These are phyloP conservation scores for Megaustenia siamemsis DNA, from an alignment of 2,888 invertebrate genomes.

Conservation along the genomic window DNA sequence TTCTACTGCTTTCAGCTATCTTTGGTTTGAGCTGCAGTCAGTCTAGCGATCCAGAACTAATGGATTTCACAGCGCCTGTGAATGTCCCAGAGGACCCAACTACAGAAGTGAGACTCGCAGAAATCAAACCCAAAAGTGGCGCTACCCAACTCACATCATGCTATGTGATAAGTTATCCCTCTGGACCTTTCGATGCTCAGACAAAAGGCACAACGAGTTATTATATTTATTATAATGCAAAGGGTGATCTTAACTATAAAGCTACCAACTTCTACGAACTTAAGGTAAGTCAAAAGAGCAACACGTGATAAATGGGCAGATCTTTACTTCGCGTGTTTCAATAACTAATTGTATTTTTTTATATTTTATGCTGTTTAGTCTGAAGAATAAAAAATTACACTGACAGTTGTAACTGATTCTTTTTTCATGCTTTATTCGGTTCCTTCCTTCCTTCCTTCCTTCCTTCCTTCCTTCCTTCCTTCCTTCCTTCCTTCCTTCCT, in stretches of 20 bases:
- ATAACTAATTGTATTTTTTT: no score
- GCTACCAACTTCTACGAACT: constrained; percentile 13
- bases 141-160: background rate
- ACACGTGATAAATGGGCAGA: no score
- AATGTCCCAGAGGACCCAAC: constrained; percentile 25
- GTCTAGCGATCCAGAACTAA: background rate
- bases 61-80: background rate
- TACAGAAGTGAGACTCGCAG: background rate
- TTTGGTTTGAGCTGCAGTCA: no score
- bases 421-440: no score
- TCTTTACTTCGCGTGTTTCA: no score
- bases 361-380: no score
- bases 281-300: constrained; percentile 7
- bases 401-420: no score
- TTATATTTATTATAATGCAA: constrained; percentile 30
- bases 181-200: constrained; percentile 12
- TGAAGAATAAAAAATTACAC: no score
- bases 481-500: no score
- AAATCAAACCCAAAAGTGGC: background rate
- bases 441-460: no score
- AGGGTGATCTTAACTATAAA: background rate
- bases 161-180: background rate
- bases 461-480: no score
- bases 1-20: no score
- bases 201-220: background rate